Conservation (phyloP, 2,888 invertebrate species). For the Stomorhina lunata region DNA sequence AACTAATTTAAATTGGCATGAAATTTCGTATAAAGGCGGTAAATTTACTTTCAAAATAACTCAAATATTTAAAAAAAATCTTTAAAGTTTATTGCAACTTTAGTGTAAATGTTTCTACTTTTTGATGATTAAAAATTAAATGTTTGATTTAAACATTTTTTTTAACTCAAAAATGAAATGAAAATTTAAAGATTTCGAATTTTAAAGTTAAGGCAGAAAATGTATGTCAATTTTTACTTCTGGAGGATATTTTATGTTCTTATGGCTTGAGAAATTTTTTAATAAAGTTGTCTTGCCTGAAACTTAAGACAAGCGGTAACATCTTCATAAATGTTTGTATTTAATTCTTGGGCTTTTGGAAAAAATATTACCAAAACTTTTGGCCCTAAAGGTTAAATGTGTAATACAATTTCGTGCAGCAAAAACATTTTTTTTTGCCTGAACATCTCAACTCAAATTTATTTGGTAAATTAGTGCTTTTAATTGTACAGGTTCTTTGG, state of each 20-base stretch:
- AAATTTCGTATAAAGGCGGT: conserved; percentile 46
- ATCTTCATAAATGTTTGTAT: conserved; percentile 13
- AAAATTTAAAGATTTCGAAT: neutral
- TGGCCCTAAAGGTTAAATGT: conserved; percentile 14
- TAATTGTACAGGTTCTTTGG: conserved; percentile 18
- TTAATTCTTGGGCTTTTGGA: neutral
- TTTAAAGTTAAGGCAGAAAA: neutral
- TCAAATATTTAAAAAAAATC: neutral
- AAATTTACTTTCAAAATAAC: conserved; percentile 39
- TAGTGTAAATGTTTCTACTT: neutral
- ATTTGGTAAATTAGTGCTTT: neutral
- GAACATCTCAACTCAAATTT: conserved; percentile 12
- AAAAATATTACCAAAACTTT: neutral
- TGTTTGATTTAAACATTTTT: conserved; percentile 53
- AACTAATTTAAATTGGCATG: conserved; percentile 60
- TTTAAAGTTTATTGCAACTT: neutral
- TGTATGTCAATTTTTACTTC: conserved; percentile 14
- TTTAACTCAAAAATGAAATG: neutral
- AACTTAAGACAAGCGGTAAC: conserved; percentile 50
- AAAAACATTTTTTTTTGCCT: too few relatives aligned
- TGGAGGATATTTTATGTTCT: neutral
- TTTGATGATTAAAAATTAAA: conserved; percentile 54
- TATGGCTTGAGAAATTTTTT: neutral
- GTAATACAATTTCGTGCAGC: neutral
- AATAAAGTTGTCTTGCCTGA: conserved; percentile 57